A percentile compares a stretch with the other conserved stretches of the same genome.
Evolutionary conservation across 2,888 invertebrate genomes (phyloP).

Genomic region (Caenorhabditis zanzibari): DNA sequence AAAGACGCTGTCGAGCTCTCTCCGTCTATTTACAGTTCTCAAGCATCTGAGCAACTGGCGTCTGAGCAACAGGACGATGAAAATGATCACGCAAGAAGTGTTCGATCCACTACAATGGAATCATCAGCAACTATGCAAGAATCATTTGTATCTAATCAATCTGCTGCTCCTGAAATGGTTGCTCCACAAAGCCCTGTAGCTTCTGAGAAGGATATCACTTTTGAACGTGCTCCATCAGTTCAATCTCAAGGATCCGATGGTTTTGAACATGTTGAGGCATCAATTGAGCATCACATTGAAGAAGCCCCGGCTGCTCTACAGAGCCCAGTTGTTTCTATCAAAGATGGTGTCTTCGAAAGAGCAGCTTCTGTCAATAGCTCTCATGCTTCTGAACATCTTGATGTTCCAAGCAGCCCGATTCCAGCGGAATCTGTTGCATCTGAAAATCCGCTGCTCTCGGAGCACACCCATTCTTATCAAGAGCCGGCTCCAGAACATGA

Average conservation of each 20-base stretch:
- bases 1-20: constrained; percentile 1
- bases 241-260: constrained; percentile 4
- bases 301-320: not conserved
- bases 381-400: constrained; percentile 4
- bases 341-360: not conserved
- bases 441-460: constrained; percentile 9
- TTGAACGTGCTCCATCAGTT: constrained; percentile 7
- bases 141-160: not conserved
- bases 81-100: not conserved
- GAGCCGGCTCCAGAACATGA: not conserved
- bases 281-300: not conserved
- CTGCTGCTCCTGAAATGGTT: not conserved
- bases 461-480: not conserved
- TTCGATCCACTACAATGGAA: not conserved
- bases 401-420: not conserved
- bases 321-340: constrained; percentile 3
- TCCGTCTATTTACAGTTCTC: not conserved
- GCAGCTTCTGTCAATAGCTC: constrained; percentile 14
- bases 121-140: not conserved
- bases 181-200: constrained; percentile 11
- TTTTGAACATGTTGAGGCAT: not conserved
- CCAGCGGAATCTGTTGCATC: not conserved
- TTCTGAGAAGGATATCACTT: not conserved
- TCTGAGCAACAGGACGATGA: not conserved
- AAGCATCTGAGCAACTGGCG: constrained; percentile 6